Evolutionary conservation across 2,797 vertebrate species (phyloP), one percentile per base, ranked within the genome.

Genomic region (Bothrops alternatus): DNA sequence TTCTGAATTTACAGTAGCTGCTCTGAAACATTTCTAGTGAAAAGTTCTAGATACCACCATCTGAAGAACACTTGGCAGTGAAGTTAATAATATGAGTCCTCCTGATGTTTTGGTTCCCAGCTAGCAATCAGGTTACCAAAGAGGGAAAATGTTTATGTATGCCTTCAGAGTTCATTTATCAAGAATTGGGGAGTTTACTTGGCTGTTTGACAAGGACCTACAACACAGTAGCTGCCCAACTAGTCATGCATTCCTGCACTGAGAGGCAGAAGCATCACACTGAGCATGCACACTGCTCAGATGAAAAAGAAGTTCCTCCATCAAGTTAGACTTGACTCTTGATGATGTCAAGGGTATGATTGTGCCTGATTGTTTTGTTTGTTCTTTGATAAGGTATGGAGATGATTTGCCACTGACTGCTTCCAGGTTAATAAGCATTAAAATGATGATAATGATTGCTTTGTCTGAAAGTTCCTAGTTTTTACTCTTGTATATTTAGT

Each of bases 51-150:
- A 92, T 0, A 1, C 65, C 87, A 37, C 53, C 73, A 89, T 95
- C 91, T 93, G 73, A 55, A 94, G 93, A 95, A 93, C 88, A 94
- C 89, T 57, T 94, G 93, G 93, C 94, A 96, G 90, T 91, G 89
- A 50, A 90, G 0, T 14, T 16, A 73, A 60, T 16, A n/a, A 90
- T 82, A 86, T 93, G 93, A 85, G 86, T 94, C 58, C 82, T 91
- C 26, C 1, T 13, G 86, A 50, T 3, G 6, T 73, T 87, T 11
- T 87, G 56, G 61, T 69, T 87, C 86, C 57, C 23, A 56, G 65
- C 23, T 82, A 82, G 57, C 14, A 16, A 58, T 57, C 55, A 53
- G 47, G n/a, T 82, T 93, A 91, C 56, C 57, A 88, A 93, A 91
- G 57, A 78, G 16, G 42, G 92, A 16, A 20, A 63, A 2, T 88